Percentiles rank a stretch among this genome's conserved stretches.
Conservation (phyloP, 2,113 vertebrate species). For the Nestor notabilis region DNA sequence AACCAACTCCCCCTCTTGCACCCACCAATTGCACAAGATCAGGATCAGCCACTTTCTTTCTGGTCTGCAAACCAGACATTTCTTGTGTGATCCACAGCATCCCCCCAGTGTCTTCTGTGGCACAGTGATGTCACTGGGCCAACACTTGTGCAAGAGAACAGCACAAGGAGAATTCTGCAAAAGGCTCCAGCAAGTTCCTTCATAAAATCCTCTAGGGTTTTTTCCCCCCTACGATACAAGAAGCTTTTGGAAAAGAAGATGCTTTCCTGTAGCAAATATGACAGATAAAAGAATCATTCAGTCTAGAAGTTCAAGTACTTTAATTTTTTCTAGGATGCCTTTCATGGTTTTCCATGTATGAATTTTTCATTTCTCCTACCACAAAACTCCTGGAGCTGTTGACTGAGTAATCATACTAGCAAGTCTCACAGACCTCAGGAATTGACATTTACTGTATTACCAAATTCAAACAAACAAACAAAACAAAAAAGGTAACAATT, state of each 20-base stretch:
- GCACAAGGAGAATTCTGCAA: neutral
- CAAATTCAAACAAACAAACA: neutral
- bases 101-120: fast-evolving
- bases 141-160: neutral
- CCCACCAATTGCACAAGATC: neutral
- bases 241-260: neutral
- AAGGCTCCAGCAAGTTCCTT: neutral
- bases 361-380: neutral
- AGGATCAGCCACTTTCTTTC: neutral
- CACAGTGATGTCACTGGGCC: fast-evolving
- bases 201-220: neutral
- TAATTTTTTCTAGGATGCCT: neutral
- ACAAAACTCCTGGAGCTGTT: neutral
- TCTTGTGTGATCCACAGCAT: neutral
- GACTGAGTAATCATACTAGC: neutral
- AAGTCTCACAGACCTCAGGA: neutral
- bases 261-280: neutral
- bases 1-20: neutral
- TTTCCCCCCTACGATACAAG: neutral
- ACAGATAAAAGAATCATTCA: neutral
- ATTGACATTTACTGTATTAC: neutral
- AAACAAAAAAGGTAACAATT: neutral
- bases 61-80: neutral
- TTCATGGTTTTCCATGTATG: neutral
- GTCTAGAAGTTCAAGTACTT: neutral